A percentile compares a stretch with the other conserved stretches of the same genome.
Evolutionary conservation across 2,113 vertebrate genomes (phyloP).

Genomic region (Osmerus mordax): DNA sequence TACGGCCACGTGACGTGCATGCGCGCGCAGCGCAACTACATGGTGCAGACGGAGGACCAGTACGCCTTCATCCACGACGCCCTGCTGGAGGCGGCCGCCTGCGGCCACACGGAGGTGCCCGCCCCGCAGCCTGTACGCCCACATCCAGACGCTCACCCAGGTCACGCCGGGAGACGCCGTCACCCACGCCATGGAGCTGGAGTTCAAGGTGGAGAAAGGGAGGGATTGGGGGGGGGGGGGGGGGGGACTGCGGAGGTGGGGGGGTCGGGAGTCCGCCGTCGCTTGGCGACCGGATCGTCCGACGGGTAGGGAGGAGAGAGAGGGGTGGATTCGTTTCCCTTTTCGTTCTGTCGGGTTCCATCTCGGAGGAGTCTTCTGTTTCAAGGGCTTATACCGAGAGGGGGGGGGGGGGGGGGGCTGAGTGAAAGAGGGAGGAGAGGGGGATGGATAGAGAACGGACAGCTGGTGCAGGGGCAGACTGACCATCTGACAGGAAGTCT

Average conservation of each 20-base stretch:
- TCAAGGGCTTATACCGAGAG: conserved; percentile 23
- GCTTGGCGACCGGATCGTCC: background rate
- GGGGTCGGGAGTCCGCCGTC: background rate
- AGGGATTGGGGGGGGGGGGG: fast-evolving
- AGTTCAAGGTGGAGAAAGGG: conserved; percentile 85
- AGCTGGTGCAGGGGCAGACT: background rate
- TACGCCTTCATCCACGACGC: conserved; percentile 96
- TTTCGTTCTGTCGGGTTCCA: conserved; percentile 12
- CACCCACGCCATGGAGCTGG: conserved; percentile 91
- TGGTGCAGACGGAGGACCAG: conserved; percentile 98
- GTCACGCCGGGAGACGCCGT: conserved; percentile 81
- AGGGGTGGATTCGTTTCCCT: background rate
- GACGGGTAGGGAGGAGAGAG: fast-evolving
- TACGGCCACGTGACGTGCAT: conserved; percentile 95
- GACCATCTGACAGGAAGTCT: conserved; percentile 18
- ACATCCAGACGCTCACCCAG: conserved; percentile 92
- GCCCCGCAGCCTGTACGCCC: conserved; percentile 90
- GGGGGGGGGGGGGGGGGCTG: conserved; percentile 11
- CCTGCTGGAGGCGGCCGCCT: conserved; percentile 86
- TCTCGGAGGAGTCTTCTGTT: conserved; percentile 11
- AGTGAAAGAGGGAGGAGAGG: background rate
- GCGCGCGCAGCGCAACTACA: conserved; percentile 96
- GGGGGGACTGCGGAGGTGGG: background rate
- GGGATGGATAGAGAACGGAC: background rate
- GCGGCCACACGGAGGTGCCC: conserved; percentile 87